Percentiles rank a stretch among this genome's conserved stretches.
Conservation (phyloP, 2,888 invertebrate species). For the Liodrosophila aerea region DNA sequence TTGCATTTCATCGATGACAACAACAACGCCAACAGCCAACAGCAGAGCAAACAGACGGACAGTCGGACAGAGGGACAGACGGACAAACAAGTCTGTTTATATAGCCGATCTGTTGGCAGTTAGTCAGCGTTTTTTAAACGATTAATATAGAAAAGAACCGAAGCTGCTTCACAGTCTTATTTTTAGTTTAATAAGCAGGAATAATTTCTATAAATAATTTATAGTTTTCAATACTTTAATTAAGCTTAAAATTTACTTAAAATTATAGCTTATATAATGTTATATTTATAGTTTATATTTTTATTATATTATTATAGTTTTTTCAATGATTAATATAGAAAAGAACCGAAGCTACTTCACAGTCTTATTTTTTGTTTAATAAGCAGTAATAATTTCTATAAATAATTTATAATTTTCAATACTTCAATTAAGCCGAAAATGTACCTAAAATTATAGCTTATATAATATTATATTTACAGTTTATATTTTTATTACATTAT, state of each 20-base stretch:
- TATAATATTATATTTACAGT: no score
- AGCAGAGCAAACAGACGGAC: neutral
- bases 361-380: no score
- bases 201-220: neutral
- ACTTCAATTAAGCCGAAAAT: no score
- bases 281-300: no score
- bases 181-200: constrained; percentile 2
- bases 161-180: constrained; percentile 13
- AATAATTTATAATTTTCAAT: no score
- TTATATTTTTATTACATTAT: no score
- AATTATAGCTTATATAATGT: no score
- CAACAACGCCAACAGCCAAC: constrained; percentile 4
- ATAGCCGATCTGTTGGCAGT: constrained; percentile 34
- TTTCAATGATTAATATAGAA: no score
- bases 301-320: no score
- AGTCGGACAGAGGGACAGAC: neutral
- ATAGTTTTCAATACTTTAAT: neutral
- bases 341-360: no score
- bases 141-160: constrained; percentile 5
- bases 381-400: no score
- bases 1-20: constrained; percentile 50
- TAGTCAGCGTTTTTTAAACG: constrained; percentile 32
- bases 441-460: no score
- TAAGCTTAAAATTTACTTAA: neutral
- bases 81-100: constrained; percentile 7